Evolutionary conservation across 2,113 vertebrate species (phyloP).

Genomic region (Elephantulus edwardii): DNA sequence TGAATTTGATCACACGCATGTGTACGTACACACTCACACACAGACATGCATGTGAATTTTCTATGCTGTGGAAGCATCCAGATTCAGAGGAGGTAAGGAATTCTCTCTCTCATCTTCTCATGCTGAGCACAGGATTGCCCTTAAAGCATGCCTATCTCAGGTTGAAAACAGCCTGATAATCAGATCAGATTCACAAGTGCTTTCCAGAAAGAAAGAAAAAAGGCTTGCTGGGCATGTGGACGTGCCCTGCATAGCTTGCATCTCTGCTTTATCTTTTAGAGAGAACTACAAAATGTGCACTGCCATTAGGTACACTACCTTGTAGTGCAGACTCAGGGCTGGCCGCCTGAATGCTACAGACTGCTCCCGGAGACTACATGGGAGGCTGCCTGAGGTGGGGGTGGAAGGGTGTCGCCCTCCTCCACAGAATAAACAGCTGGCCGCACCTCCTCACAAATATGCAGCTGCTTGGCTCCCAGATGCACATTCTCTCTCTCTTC

Average conservation of each 20-base stretch:
- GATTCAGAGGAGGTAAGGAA: background rate
- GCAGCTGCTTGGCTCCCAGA: background rate
- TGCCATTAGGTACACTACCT: background rate
- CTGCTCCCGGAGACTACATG: background rate
- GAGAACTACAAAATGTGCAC: background rate
- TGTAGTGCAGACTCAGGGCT: background rate
- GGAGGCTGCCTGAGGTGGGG: background rate
- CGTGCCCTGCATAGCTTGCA: background rate
- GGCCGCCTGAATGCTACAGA: background rate
- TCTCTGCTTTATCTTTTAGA: constrained; percentile 19
- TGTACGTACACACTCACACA: background rate
- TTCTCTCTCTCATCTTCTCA: background rate
- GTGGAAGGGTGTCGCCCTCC: accelerated
- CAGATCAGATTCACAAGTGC: constrained; percentile 24
- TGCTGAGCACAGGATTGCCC: background rate
- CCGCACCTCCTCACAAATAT: background rate
- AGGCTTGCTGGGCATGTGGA: background rate
- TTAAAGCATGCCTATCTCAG: background rate
- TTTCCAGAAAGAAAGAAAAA: constrained; percentile 51
- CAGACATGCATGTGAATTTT: background rate
- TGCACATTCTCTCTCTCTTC: background rate
- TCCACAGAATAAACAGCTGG: background rate
- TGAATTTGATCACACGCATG: background rate
- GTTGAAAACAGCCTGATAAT: constrained; percentile 39
- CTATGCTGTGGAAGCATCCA: background rate